Percentiles rank a stretch among this genome's conserved stretches.
These are phyloP conservation scores for Psammodynastes pulverulentus DNA, from an alignment of 2,113 vertebrate species.

Conservation along the genomic window DNA sequence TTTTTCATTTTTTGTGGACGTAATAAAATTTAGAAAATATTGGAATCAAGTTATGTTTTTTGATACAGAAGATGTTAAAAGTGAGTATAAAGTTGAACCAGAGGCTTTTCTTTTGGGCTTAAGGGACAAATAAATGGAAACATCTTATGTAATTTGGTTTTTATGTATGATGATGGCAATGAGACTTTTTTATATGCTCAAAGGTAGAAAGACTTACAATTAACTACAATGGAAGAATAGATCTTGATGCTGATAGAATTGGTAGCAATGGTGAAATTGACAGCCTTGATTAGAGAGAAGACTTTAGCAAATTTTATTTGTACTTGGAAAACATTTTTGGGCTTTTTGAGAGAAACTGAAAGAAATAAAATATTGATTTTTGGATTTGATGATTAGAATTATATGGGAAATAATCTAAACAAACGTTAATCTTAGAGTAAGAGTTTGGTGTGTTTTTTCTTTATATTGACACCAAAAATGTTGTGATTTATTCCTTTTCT, in stretches of 20 bases:
- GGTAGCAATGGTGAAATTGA: background rate
- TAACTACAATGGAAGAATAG: too few relatives aligned
- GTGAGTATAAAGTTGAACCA: background rate
- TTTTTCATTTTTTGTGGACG: background rate
- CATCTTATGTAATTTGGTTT: background rate
- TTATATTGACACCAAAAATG: background rate
- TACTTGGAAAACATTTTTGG: background rate
- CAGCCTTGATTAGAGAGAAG: background rate
- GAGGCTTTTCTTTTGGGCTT: background rate
- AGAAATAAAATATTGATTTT: background rate
- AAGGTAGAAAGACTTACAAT: too few relatives aligned
- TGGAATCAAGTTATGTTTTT: background rate
- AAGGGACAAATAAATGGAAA: background rate
- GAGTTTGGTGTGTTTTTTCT: background rate
- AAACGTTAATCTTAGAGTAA: background rate
- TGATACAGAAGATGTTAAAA: background rate
- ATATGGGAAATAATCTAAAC: background rate
- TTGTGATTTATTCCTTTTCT: background rate
- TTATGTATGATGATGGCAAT: background rate
- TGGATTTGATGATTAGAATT: background rate
- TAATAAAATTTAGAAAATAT: background rate
- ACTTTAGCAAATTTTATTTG: background rate
- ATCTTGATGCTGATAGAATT: too few relatives aligned
- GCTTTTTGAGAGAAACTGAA: background rate
- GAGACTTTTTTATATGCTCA: too few relatives aligned